A percentile compares a stretch with the other conserved stretches of the same genome.
Conservation (phyloP, 1,140 invertebrate genomes). For the Steinernema feltiae region DNA sequence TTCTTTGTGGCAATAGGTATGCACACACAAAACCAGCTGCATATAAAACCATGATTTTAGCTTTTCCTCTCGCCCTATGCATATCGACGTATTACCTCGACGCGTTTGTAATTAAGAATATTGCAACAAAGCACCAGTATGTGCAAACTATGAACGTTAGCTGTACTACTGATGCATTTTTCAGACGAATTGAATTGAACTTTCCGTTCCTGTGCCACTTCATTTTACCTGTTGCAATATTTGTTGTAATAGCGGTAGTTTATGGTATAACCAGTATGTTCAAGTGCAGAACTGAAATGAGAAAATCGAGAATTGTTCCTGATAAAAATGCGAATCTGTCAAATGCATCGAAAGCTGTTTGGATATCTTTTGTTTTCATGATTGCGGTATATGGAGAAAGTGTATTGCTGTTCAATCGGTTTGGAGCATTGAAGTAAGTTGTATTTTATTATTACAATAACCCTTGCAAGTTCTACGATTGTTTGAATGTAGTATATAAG, state of each 20-base stretch:
- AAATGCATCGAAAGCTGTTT: background rate
- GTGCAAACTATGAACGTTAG: background rate
- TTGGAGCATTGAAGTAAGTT: too few species aligned
- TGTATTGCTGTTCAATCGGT: background rate
- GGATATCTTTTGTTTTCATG: background rate
- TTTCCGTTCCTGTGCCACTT: background rate
- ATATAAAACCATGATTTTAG: background rate
- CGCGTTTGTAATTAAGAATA: background rate
- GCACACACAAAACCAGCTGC: background rate
- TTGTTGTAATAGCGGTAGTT: background rate
- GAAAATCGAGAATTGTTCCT: background rate
- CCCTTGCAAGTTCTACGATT: too few species aligned
- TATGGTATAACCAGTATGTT: background rate
- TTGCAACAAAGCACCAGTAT: background rate
- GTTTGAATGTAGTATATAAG: background rate
- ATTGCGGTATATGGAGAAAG: background rate
- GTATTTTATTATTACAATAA: too few species aligned
- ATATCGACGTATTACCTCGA: background rate
- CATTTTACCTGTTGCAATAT: background rate
- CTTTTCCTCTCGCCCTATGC: background rate
- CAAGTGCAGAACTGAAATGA: background rate
- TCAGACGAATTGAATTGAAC: background rate
- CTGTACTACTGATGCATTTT: background rate
- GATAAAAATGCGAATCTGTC: background rate
- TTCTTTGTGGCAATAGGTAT: conserved; percentile 8